A percentile compares a stretch with the other conserved stretches of the same genome.
These are phyloP conservation scores for Brassicogethes aeneus DNA, from an alignment of 2,888 invertebrate genomes.

Conservation along the genomic window DNA sequence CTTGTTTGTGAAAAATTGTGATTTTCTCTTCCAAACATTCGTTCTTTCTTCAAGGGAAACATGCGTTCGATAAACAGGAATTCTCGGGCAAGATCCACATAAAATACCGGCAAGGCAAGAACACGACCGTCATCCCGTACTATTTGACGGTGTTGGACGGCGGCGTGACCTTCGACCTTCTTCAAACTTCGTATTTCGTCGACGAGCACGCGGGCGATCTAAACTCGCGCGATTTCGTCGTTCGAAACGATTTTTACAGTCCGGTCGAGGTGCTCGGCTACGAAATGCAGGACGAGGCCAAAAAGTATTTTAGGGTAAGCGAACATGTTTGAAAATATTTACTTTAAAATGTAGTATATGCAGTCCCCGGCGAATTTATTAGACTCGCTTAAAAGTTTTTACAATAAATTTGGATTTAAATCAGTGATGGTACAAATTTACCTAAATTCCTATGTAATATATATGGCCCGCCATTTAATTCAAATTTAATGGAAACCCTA, in stretches of 20 bases:
- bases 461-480: too few species aligned
- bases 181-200: constrained; percentile 44
- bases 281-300: constrained; percentile 52
- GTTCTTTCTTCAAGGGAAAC: constrained; percentile 42
- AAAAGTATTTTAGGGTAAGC: constrained; percentile 51
- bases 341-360: too few species aligned
- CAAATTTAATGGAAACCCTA: too few species aligned
- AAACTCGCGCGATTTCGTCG: constrained; percentile 42
- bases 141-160: constrained; percentile 50
- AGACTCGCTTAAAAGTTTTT: too few species aligned
- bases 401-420: too few species aligned
- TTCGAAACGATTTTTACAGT: constrained; percentile 65
- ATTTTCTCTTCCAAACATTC: not conserved
- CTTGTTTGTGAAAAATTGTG: too few species aligned
- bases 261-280: constrained; percentile 66
- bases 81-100: constrained; percentile 49
- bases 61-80: constrained; percentile 45
- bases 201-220: constrained; percentile 31
- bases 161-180: constrained; percentile 48
- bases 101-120: constrained; percentile 42
- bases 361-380: too few species aligned
- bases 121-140: constrained; percentile 54
- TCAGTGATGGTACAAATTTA: too few species aligned
- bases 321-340: not conserved
- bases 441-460: too few species aligned